Base-by-base conservation (phyloP, 2,113 vertebrate species). In the Coryphaenoides rupestris region DNA sequence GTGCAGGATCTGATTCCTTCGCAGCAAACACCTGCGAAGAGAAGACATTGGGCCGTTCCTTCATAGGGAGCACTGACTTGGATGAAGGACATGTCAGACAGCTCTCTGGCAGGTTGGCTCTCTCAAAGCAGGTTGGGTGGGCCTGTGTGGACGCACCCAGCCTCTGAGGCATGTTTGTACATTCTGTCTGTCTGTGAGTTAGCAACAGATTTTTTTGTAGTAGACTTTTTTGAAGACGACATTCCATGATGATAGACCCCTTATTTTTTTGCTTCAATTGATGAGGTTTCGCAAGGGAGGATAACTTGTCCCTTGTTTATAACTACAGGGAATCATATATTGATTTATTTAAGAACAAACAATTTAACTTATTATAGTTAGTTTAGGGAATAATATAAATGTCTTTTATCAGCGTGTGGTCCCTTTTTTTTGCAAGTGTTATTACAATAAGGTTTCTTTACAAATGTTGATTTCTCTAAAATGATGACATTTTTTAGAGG, bases 341-440 rank as follows among this genome's bases (percentile, higher is more conserved):
- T 90, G 83, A 88, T 91, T 91, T 91, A 91, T 91, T 91, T 91
- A 91, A 91, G 75, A 88, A 87, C 82, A 90, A 89, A 78, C 84
- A 90, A 92, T 92, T 91, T 92, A 92, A 92, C 89, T 92, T 92
- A 92, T 91, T 90, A 89, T 91, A 86, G 81, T 84, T 91, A 89
- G 89, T 69, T 82, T 91, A 90, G 90, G 81, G 82, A 82, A 91
- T 90, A 91, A 92, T 92, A 92, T 91, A 92, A 91, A 84, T 60
- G 54, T 86, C 80, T 85, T 88, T 86, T 86, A 75, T 87, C 80
- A 84, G 84, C 81, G 68, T 79, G 72, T 40, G 33, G 9, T 40
- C 33, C 33, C 61, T 84, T 78, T 50, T 75, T 86, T 81, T 84
- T 85, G 72, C 79, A 82, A 55, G 68, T 73, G 75, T 85, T 74